Evolutionary conservation across 2,113 vertebrate species (phyloP).

Genomic region (Parus major): DNA sequence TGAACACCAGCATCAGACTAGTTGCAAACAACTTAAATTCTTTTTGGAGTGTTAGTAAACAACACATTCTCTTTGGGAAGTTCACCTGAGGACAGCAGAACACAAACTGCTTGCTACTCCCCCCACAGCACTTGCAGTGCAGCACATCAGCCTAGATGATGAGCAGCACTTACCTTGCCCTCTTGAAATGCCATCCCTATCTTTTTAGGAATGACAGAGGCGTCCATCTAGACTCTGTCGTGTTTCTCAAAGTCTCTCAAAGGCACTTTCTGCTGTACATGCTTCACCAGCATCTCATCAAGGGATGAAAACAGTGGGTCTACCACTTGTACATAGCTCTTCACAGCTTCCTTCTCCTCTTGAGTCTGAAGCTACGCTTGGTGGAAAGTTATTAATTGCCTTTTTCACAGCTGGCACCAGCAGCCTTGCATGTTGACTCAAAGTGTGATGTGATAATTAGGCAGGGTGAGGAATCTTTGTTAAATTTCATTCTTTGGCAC

Average conservation of each 20-base stretch:
- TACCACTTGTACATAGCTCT: not conserved
- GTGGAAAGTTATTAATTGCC: conserved; percentile 55
- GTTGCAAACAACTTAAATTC: not conserved
- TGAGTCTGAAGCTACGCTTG: not conserved
- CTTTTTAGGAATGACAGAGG: not conserved
- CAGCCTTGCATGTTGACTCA: conserved; percentile 24
- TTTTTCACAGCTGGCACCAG: conserved; percentile 59
- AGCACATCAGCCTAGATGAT: not conserved
- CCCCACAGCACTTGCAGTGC: not conserved
- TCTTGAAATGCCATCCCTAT: not conserved
- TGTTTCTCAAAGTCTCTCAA: not conserved
- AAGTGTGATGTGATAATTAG: conserved; percentile 52
- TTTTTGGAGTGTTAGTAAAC: not conserved
- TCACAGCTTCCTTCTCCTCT: conserved; percentile 9
- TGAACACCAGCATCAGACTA: not conserved
- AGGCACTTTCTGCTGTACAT: not conserved
- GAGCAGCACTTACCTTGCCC: not conserved
- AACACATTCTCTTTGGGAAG: not conserved
- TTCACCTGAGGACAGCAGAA: not conserved
- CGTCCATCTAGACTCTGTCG: not conserved
- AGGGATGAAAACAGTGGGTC: not conserved
- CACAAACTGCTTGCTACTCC: not conserved
- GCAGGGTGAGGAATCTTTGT: conserved; percentile 33
- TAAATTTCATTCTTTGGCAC: conserved; percentile 41
- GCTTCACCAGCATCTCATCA: not conserved